Conservation (phyloP, 2,113 vertebrate genomes). For the Orycteropus afer region DNA sequence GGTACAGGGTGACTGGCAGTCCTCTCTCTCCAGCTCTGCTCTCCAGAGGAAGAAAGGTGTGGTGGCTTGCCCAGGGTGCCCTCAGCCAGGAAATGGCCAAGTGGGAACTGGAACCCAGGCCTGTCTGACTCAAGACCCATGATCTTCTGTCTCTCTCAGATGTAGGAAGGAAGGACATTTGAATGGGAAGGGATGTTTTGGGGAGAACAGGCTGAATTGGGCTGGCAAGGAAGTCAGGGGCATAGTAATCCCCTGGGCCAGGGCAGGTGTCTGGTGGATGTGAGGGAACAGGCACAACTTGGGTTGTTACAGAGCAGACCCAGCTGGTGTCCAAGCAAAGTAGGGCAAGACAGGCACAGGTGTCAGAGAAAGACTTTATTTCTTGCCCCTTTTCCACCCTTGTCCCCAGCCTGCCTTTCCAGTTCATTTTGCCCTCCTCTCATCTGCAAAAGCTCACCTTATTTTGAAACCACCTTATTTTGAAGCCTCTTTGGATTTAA, state of each 20-base stretch:
- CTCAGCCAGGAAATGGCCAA: not conserved
- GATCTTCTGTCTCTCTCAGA: not conserved
- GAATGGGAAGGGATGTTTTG: not conserved
- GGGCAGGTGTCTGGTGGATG: not conserved
- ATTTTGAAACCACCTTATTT: not conserved
- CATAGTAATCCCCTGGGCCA: not conserved
- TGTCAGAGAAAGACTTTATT: not conserved
- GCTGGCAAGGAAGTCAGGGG: not conserved
- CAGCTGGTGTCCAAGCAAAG: not conserved
- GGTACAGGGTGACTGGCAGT: not conserved
- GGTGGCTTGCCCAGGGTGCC: not conserved
- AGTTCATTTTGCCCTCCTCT: not conserved
- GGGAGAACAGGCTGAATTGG: not conserved
- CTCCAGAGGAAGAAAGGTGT: not conserved
- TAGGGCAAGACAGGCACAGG: not conserved
- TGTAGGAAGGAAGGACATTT: not conserved
- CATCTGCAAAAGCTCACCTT: not conserved
- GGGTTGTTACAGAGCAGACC: not conserved
- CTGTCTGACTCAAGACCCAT: not conserved
- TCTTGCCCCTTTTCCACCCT: not conserved
- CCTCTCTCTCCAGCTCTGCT: not conserved
- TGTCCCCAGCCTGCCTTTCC: not conserved
- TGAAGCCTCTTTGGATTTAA: slow-evolving; percentile 26
- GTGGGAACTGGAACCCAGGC: not conserved
- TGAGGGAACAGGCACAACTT: not conserved